Evolutionary conservation across 2,888 invertebrate genomes (phyloP).

Genomic region (Lymantria monacha): DNA sequence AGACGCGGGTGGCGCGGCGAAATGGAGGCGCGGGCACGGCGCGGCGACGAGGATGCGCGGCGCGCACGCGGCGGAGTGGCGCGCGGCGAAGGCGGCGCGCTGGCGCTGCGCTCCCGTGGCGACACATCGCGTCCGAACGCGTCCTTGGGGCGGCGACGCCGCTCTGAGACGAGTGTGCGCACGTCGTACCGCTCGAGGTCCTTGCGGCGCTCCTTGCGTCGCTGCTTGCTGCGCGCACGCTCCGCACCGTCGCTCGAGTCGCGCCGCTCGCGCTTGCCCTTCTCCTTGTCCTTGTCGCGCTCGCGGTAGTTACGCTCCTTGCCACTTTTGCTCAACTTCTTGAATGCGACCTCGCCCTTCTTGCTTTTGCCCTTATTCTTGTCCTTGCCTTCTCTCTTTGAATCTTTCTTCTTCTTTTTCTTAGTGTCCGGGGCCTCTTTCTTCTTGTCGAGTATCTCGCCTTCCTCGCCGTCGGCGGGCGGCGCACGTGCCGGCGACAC

Average conservation of each 20-base stretch:
- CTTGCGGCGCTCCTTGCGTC: slow-evolving; percentile 84
- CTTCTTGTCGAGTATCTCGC: slow-evolving; percentile 80
- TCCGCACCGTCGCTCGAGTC: slow-evolving; percentile 36
- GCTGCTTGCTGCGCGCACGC: slow-evolving; percentile 58
- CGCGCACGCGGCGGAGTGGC: slow-evolving; percentile 27
- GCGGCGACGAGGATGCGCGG: slow-evolving; percentile 36
- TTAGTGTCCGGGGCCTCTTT: slow-evolving; percentile 52
- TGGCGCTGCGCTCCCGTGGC: slow-evolving; percentile 41
- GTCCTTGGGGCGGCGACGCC: slow-evolving; percentile 86
- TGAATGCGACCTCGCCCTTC: slow-evolving; percentile 85
- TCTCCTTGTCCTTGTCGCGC: slow-evolving; percentile 65
- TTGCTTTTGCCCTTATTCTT: slow-evolving; percentile 71
- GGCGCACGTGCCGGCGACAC: slow-evolving; percentile 54
- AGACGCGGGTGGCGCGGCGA: slow-evolving; percentile 17
- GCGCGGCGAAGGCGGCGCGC: slow-evolving; percentile 10
- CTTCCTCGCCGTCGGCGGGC: slow-evolving; percentile 74
- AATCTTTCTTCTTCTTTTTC: slow-evolving; percentile 79
- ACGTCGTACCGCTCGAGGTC: slow-evolving; percentile 93
- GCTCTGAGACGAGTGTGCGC: slow-evolving; percentile 88
- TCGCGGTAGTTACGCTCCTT: slow-evolving; percentile 87
- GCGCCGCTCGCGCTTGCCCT: slow-evolving; percentile 31
- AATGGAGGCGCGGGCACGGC: slow-evolving; percentile 3
- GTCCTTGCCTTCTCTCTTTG: slow-evolving; percentile 73
- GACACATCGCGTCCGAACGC: slow-evolving; percentile 89
- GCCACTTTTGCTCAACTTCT: slow-evolving; percentile 87